Conservation (phyloP, 2,113 vertebrate species). For the Rhinichthys klamathensis region DNA sequence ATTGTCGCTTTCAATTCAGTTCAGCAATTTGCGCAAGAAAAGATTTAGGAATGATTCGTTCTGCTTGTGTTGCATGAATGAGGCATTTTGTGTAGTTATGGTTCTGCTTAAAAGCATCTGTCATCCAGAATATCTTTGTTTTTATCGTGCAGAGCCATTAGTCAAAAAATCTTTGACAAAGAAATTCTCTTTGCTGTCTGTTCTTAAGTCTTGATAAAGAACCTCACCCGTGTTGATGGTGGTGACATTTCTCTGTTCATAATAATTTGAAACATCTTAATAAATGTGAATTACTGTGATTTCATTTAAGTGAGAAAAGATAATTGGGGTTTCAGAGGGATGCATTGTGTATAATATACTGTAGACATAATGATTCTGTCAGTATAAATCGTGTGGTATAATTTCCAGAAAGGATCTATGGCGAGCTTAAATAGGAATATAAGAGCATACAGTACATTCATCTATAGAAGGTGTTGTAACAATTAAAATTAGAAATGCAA, state of each 20-base stretch:
- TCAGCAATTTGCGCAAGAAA: neutral
- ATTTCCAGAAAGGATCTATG: neutral
- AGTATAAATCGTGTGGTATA: neutral
- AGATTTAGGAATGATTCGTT: neutral
- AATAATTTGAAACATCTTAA: neutral
- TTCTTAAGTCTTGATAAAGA: neutral
- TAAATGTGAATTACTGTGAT: constrained; percentile 20
- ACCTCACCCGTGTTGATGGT: neutral
- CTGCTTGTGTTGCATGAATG: neutral
- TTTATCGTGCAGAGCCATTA: neutral
- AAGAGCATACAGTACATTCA: neutral
- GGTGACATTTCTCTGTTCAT: neutral
- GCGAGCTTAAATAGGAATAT: neutral
- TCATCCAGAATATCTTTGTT: neutral
- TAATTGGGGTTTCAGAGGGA: neutral
- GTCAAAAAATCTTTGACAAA: neutral
- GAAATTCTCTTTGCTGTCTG: neutral
- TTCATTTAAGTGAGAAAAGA: neutral
- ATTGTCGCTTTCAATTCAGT: neutral
- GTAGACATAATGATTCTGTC: neutral
- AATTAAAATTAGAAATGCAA: neutral
- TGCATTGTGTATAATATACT: neutral
- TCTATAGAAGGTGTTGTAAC: neutral
- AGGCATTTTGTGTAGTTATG: constrained; percentile 9
- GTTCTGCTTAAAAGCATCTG: constrained; percentile 10